Conservation (phyloP, 1,140 invertebrate genomes). For the Lerema accius region DNA sequence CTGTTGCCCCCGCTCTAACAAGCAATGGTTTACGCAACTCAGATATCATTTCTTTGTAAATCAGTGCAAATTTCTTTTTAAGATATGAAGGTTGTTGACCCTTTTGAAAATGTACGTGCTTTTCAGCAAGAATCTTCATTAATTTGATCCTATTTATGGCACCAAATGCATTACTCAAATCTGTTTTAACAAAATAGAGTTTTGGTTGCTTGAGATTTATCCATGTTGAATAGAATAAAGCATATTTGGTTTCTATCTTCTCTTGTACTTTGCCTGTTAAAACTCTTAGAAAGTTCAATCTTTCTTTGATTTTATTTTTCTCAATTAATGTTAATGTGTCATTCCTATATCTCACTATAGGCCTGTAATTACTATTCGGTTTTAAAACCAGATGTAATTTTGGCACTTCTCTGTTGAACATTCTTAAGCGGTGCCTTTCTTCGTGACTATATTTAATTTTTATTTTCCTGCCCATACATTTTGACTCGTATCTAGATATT, state of each 20-base stretch:
- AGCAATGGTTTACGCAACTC: constrained; percentile 70
- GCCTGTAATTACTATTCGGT: constrained; percentile 64
- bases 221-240: constrained; percentile 59
- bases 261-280: constrained; percentile 47
- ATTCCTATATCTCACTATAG: constrained; percentile 76
- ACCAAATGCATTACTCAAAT: constrained; percentile 79
- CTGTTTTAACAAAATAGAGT: constrained; percentile 78
- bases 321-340: constrained; percentile 42
- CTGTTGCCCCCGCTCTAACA: constrained; percentile 68
- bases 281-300: constrained; percentile 57
- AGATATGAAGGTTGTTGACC: constrained; percentile 47
- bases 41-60: constrained; percentile 63
- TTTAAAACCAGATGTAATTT: constrained; percentile 76
- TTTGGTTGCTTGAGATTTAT: constrained; percentile 60
- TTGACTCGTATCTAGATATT: constrained; percentile 55
- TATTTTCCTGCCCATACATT: constrained; percentile 51
- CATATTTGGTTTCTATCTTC: constrained; percentile 61
- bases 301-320: constrained; percentile 67
- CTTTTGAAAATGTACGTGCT: constrained; percentile 56
- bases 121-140: constrained; percentile 60
- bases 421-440: constrained; percentile 54
- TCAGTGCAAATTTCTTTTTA: constrained; percentile 61
- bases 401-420: constrained; percentile 60
- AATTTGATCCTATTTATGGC: constrained; percentile 67
- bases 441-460: constrained; percentile 46